Base-by-base conservation (phyloP, 2,113 vertebrate genomes). In the Calypte anna region DNA sequence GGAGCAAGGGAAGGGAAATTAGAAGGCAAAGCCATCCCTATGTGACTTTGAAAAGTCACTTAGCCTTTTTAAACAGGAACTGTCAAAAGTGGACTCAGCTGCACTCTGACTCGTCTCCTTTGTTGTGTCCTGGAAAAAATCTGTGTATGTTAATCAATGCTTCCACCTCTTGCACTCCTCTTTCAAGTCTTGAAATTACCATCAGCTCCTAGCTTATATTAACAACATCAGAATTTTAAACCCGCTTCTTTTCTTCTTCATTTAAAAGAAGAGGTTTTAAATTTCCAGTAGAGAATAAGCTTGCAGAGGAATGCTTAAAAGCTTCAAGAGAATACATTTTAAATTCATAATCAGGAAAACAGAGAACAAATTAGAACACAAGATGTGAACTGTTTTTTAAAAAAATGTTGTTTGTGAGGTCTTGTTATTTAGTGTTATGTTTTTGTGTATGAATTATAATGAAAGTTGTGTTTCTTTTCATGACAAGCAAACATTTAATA, bases 1-100 rank as follows among this genome's bases (percentile, higher is more conserved):
- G 85, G 92, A 93, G 88, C 82, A 90, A 90, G 79, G 59, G 43
- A 93, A 86, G 0, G 1, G 46, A 95, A 94, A 93, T 93, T 85
- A 88, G 82, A 88, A 77, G 79, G 68, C 63, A 63, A 90, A 90
- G 82, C 62, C 85, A 88, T 74, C 46, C 50, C 44, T 44, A n/a
- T 58, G 54, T 93, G 90, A 82, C 88, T 96, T 90, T 91, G 92
- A 94, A 79, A 91, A 91, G 79, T 91, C 88, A 90, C 33, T 91
- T 93, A 82, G 57, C 51, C 67, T 80, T 93, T 90, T 67, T 69
- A 43, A 93, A 61, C 36, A 51, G 40, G 18, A 90, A n/a, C 57
- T 91, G 88, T 93, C 51, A 79, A 63, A 80, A 86, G 7, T 62
- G 27, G 82, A 43, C 72, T 62, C 38, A 44, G 15, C 55, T 64